Evolutionary conservation across 2,888 invertebrate species (phyloP).

Genomic region (Metopia argyrocephala): DNA sequence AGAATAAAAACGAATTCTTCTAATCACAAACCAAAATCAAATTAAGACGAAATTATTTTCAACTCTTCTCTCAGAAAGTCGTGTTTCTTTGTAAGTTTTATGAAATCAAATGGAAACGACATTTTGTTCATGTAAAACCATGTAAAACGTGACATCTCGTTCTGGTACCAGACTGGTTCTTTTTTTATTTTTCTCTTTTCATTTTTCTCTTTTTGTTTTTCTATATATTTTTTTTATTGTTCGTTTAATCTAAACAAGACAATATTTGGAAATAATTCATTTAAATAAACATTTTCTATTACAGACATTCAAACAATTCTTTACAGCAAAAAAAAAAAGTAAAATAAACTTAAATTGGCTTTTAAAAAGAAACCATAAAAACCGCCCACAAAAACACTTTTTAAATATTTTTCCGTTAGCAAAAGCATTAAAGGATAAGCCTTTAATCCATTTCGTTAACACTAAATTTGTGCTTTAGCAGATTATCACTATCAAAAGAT

Average conservation of each 20-base stretch:
- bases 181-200: not conserved
- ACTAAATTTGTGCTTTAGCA: not conserved
- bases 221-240: too few species aligned
- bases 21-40: conserved; percentile 40
- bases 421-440: conserved; percentile 11
- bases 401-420: not conserved
- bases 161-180: conserved; percentile 39
- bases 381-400: conserved; percentile 59
- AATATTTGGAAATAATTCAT: conserved; percentile 40
- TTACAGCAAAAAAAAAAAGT: not conserved
- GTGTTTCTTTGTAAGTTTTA: not conserved
- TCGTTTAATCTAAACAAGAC: too few species aligned
- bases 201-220: conserved; percentile 4
- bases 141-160: conserved; percentile 46
- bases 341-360: conserved; percentile 56
- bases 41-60: conserved; percentile 2
- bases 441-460: conserved; percentile 51
- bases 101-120: not conserved
- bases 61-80: not conserved
- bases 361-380: conserved; percentile 46
- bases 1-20: not conserved
- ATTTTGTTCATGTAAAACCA: not conserved
- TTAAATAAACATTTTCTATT: conserved; percentile 47
- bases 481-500: not conserved
- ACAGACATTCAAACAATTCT: not conserved